Evolutionary conservation across 2,888 invertebrate genomes (phyloP).

Genomic region (Tinea pellionella): DNA sequence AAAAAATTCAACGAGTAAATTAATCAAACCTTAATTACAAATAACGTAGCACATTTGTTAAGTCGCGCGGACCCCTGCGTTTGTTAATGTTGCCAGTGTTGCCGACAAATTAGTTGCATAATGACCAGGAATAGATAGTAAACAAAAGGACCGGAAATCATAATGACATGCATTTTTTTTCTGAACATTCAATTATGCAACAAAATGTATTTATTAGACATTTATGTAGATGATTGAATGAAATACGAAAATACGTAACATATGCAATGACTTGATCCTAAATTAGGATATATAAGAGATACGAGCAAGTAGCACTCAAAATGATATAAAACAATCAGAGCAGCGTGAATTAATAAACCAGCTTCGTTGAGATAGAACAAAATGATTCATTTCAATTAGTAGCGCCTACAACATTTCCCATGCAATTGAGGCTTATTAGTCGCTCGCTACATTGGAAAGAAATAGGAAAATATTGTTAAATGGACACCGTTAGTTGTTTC

Average conservation of each 20-base stretch:
- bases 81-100: neutral
- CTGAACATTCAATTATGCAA: neutral
- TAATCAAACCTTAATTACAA: slow-evolving; percentile 12
- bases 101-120: slow-evolving; percentile 14
- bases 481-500: slow-evolving; percentile 13
- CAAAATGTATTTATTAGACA: neutral
- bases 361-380: slow-evolving; percentile 13
- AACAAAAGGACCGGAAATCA: slow-evolving; percentile 9
- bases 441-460: neutral
- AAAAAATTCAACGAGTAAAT: slow-evolving; percentile 2
- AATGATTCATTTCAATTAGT: slow-evolving; percentile 27
- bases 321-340: neutral
- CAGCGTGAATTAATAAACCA: slow-evolving; percentile 14
- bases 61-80: slow-evolving; percentile 10
- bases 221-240: neutral
- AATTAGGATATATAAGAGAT: too few relatives aligned
- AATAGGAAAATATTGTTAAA: slow-evolving; percentile 12
- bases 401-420: slow-evolving; percentile 16
- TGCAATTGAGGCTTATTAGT: slow-evolving; percentile 18
- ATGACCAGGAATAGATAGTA: slow-evolving; percentile 13
- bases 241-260: neutral
- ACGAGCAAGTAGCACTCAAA: too few relatives aligned
- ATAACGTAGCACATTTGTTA: slow-evolving; percentile 12
- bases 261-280: too few relatives aligned
- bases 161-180: slow-evolving; percentile 12